Percentiles rank a stretch among this genome's conserved stretches.
Conservation (phyloP, 2,888 invertebrate genomes). For the Chymomyza procnemis region DNA sequence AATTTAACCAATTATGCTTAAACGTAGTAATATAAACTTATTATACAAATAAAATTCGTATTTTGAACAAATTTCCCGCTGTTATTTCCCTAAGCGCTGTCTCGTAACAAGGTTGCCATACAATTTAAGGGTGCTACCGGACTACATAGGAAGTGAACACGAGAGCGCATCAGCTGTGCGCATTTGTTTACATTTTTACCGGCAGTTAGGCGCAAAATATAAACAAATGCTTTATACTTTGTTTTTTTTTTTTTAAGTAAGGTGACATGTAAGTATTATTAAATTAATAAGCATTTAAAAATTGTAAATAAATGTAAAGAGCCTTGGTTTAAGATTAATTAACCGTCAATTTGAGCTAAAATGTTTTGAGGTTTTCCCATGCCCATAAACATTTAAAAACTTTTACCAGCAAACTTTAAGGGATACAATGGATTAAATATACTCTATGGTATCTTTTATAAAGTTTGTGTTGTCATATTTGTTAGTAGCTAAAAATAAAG, state of each 20-base stretch:
- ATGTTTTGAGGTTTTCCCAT: too few relatives aligned
- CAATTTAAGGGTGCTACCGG: background rate
- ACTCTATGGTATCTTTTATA: too few relatives aligned
- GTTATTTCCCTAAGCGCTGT: background rate
- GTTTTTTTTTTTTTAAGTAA: too few relatives aligned
- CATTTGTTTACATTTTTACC: background rate
- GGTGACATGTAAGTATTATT: too few relatives aligned
- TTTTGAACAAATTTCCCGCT: background rate
- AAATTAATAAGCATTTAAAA: too few relatives aligned
- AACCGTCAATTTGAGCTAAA: too few relatives aligned
- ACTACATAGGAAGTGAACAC: background rate
- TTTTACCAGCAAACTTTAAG: too few relatives aligned
- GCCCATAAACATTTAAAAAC: too few relatives aligned
- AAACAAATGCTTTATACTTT: background rate
- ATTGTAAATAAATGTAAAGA: too few relatives aligned
- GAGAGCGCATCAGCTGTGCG: background rate
- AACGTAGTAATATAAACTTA: background rate
- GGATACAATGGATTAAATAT: too few relatives aligned
- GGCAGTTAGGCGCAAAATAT: background rate
- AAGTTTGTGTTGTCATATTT: too few relatives aligned
- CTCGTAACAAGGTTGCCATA: background rate
- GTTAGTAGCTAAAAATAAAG: background rate
- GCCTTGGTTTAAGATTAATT: too few relatives aligned
- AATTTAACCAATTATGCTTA: background rate
- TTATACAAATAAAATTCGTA: background rate